Base-by-base conservation (phyloP, 2,797 vertebrate genomes). In the Anguilla anguilla region DNA sequence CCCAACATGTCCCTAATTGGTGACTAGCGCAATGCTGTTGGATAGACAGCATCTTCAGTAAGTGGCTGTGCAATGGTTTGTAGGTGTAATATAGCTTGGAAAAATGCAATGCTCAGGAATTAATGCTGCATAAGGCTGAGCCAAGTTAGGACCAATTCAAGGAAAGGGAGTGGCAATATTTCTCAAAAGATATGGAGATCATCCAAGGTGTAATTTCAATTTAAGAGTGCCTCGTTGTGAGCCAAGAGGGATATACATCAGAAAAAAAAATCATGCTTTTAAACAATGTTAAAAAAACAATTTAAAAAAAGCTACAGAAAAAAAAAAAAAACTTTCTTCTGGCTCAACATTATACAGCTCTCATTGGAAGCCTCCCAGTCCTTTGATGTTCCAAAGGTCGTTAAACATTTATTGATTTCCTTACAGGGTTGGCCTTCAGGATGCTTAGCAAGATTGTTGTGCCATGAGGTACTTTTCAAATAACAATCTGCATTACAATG, bases 321-420 rank as follows among this genome's bases (percentile, higher is more conserved):
- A 57, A 87, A 84, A 31, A 69, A 49, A n/a, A n/a, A 57, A 84
- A 84, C 53, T 86, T 22, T 57, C 86, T 74, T 55, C 53, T 25
- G 55, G 82, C 53, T 43, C 55, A 79, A 77, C 28, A 81, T 88
- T 85, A 85, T 57, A 72, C 43, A 88, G 85, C 83, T 7, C 7
- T 46, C 67, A 43, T 86, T 22, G 72, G 83, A 85, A 85, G 22
- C 69, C 43, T 59, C 46, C 87, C 39, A 83, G 77, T 85, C 46
- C 87, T 77, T 88, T 90, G 49, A 88, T 83, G 59, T 64, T 85
- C n/a, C 43, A 43, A 72, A 51, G 51, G 28, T 28, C 22, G 83
- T 83, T 77, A 69, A 88, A 85, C 83, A 89, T 86, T 79, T 86
- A 84, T 46, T 85, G 67, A 84, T 89, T 86, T 84, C 69, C 83